Evolutionary conservation across 2,113 vertebrate species (phyloP), one percentile per base, ranked within the genome.

Genomic region (Brachyhypopomus occidentalis): DNA sequence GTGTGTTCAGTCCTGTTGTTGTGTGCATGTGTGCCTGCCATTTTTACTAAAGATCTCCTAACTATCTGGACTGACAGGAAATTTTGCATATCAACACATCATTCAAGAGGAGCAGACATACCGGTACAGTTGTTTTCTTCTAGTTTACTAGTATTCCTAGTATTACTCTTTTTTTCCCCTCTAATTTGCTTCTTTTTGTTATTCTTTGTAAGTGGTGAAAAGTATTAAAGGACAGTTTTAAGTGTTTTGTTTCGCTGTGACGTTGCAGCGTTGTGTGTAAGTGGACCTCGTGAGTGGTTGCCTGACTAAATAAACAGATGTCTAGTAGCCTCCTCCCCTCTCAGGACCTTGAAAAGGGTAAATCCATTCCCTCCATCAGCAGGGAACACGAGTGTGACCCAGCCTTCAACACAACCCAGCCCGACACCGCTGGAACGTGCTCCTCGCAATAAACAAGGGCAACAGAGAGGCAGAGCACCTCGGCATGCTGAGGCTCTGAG

Each of bases 231-330:
- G 30, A 20, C 64, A 69, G 64, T 30, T 70, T 70, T 20, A 38
- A 20, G 66, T 41, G 45, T 52, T 52, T 52, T 52, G 45, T 52
- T 52, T 52, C 45, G 12, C 9, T 52, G 45, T 52, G 12, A 8
- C 19, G 64, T 38, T 30, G 64, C 30, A 8, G 72, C 20, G 75
- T 70, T 70, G 27, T 74, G 36, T 41, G 52, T 80, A 72, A 84
- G 72, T 76, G 80, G 84, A 89, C 87, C 88, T 41, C 11, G 45
- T 30, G 86, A 82, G 88, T 87, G 91, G 87, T 89, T 86, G 87
- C 91, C 89, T 91, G 90, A 91, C 89, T 90, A 91, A 90, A 90
- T 88, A 92, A 70, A 70, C 66, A 70, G 20, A n/a, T 34, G 19
- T 19, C 20, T 69, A 38, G 38, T 83, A 30, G 82, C 66, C 88